Base-by-base conservation (phyloP, 2,888 invertebrate species). In the Cheilosia vulpina region DNA sequence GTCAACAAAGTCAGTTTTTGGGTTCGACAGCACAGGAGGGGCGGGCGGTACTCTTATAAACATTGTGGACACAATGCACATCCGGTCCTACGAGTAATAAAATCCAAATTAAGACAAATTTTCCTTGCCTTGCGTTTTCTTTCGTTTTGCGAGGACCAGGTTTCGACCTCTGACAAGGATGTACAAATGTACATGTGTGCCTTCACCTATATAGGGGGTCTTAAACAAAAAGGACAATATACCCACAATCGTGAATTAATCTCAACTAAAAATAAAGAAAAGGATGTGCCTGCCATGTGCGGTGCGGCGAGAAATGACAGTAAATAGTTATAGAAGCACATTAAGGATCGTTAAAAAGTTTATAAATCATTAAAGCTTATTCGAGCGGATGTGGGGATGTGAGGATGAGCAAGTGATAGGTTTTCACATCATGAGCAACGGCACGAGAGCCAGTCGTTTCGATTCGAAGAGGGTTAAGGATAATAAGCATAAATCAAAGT, bases 361-460 rank as follows among this genome's bases (percentile, higher is more conserved):
- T 76, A 76, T 76, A 76, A 76, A 76, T 76, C 76, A 76, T 76
- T 68, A 76, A 66, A 76, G 76, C 75, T 75, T 65, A 75, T 50
- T 75, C 55, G 65, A 75, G 57, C 65, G 65, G 75, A 75, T 76
- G 58, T 60, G 52, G 58, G 60, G 60, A 75, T 76, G 58, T 60
- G 52, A 52, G 60, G 60, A 68, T 76, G 66, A 24, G 52, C 41
- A 65, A 75, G 65, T 76, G 57, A 65, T 76, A 52, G 76, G 62
- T 73, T 52, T 52, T 15, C 41, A 11, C 7, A 31, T 17, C 27
- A 27, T 13, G 1, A 15, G 5, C 17, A 41, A 11, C 6, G 21
- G 6, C 15, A 9, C 4, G 34, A 34, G 17, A 55, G 27, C 7
- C 65, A 47, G 41, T 68, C 65, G 47, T 57, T 76, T 68, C 58